A percentile compares a stretch with the other conserved stretches of the same genome.
These are phyloP conservation scores for Zoroaster sp. DNA, from an alignment of 53 echinoderm and acorn worm genomes.

Conservation along the genomic window DNA sequence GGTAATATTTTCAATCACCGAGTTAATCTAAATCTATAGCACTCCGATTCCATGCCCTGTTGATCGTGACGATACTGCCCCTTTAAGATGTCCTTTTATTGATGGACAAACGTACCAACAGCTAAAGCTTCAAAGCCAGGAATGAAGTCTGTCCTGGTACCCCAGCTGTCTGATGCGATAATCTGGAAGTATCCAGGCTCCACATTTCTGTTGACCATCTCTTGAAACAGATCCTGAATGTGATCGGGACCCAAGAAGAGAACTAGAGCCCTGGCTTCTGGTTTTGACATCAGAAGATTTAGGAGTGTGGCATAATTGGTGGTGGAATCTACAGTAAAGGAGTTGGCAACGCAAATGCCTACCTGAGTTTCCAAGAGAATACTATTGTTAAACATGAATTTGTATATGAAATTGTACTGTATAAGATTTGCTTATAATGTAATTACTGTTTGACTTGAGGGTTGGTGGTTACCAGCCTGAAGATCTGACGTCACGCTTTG, in stretches of 20 bases:
- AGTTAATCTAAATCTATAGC: no score
- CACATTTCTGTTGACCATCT: background rate
- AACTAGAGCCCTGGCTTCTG: constrained; percentile 48
- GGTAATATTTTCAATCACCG: no score
- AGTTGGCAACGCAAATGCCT: constrained; percentile 60
- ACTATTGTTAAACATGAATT: no score
- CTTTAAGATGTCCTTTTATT: no score
- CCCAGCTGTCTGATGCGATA: constrained; percentile 40
- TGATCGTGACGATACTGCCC: no score
- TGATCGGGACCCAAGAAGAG: constrained; percentile 14
- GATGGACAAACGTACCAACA: background rate
- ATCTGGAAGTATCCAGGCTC: constrained; percentile 17
- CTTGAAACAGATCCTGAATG: background rate
- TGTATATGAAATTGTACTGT: no score
- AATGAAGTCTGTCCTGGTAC: background rate
- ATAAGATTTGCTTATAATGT: no score
- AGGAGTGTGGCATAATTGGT: constrained; percentile 39
- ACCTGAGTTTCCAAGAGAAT: background rate
- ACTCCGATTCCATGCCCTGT: no score
- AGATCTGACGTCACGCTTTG: no score
- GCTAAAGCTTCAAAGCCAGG: constrained; percentile 8
- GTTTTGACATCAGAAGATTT: constrained; percentile 42
- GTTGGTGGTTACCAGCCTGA: no score
- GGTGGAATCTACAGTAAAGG: constrained; percentile 29
- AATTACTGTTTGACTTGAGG: no score